Evolutionary conservation across 2,888 invertebrate genomes (phyloP), one percentile per base, ranked within the genome.

Genomic region (Alloscopus bannaensis): DNA sequence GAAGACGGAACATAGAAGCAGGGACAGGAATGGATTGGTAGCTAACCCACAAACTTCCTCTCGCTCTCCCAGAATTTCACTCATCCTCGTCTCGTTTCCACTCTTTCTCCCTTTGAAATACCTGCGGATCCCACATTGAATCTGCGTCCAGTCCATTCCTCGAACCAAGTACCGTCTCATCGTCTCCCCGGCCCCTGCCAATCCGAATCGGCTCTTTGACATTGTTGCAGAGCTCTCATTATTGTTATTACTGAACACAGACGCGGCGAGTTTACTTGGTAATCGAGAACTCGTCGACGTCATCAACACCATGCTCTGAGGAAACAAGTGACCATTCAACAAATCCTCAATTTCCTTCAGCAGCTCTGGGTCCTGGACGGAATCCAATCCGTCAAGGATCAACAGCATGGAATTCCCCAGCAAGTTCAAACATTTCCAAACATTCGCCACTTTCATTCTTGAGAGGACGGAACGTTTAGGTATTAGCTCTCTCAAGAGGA

Each of bases 381-480:
- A 89, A 85, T 90, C 90, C 86, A 90, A 90, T 0, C 91, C 91
- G 85, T 91, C 91, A 42, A 91, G 87, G 24, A 91, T 88, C 83
- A 91, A 89, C 13, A 91, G 87, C 24, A 91, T 85, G 60, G 86
- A 85, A 31, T 85, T 85, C 47, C 86, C 86, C 57, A 86, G 83
- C 52, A 85, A 80, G 70, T 84, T 86, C 72, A 87, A 76, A 59
- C 84, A 85, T 68, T 86, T 87, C 85, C 83, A 86, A 29, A 86
- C 83, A 55, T 84, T 86, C 22, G 75, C 80, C 16, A 80, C 83
- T 62, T 84, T 85, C 81, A 85, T 84, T 64, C 84, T 57, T 6
- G 81, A 76, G 20, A 84, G 81, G 26, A 84, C 78, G 11, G 83
- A 82, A 64, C 86, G 88, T 84, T 89, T 89, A 2, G 90, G 89